Conservation (phyloP, 2,888 invertebrate species). For the Drosophila rubida region DNA sequence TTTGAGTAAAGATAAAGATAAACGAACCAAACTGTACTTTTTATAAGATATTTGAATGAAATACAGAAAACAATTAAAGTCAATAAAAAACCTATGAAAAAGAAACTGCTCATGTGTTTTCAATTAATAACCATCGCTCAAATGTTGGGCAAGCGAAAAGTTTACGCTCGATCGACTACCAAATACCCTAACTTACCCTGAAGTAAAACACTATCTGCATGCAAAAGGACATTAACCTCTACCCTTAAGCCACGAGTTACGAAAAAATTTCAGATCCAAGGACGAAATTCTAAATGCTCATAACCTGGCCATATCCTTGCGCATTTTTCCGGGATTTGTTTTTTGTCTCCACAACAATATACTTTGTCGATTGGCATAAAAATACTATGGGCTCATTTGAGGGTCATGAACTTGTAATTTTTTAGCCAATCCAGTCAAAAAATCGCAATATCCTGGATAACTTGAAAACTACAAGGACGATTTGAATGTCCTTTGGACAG, state of each 20-base stretch:
- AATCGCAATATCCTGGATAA: neutral
- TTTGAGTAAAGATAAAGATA: slow-evolving; percentile 60
- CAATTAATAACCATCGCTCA: neutral
- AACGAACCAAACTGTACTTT: slow-evolving; percentile 76
- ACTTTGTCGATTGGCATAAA: neutral
- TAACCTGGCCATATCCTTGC: neutral
- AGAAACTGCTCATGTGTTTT: slow-evolving; percentile 7
- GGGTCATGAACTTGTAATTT: neutral
- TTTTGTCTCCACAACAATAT: neutral
- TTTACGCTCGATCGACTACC: neutral
- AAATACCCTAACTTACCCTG: neutral
- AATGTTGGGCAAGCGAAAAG: neutral
- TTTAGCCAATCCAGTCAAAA: neutral
- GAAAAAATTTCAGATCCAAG: neutral
- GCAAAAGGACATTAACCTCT: neutral
- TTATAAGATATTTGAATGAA: slow-evolving; percentile 76
- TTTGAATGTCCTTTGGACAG: neutral
- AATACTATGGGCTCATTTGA: neutral
- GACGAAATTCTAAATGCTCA: neutral
- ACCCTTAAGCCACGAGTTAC: neutral
- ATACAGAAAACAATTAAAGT: slow-evolving; percentile 57
- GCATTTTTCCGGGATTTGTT: neutral
- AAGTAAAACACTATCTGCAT: neutral
- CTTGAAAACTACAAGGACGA: neutral
- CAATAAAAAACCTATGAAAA: slow-evolving; percentile 56